phyloP scores from a whole-genome alignment of 2,888 invertebrate genomes.

The Troides helena region DNA sequence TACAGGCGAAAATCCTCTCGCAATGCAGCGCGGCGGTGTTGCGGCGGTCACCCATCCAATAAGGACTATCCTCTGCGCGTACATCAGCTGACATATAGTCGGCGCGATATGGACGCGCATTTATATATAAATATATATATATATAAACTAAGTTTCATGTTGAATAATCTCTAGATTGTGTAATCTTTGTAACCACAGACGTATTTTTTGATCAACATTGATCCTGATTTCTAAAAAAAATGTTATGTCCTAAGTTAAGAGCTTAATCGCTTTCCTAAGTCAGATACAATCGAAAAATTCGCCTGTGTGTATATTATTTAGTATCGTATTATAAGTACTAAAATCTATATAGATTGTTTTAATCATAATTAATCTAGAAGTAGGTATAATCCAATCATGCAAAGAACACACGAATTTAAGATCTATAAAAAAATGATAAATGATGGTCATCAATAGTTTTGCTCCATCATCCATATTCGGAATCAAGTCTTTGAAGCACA shows the following conservation, averaged over 20 bases:
- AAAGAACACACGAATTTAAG: background rate
- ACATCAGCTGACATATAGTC: conserved; percentile 69
- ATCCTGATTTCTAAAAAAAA: background rate
- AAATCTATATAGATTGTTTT: background rate
- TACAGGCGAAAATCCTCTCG: conserved; percentile 75
- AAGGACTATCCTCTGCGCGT: conserved; percentile 48
- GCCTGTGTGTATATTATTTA: background rate
- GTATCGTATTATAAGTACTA: background rate
- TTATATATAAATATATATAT: conserved; percentile 37
- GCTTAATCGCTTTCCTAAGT: no score
- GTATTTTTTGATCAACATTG: conserved; percentile 1
- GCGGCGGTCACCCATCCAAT: conserved; percentile 56
- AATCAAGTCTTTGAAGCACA: no score
- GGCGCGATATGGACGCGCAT: conserved; percentile 63
- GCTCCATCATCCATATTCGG: no score
- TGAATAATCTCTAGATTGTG: conserved; percentile 14
- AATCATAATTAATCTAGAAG: background rate
- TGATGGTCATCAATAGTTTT: background rate
- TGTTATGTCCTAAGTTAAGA: no score
- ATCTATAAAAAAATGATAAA: background rate
- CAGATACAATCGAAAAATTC: background rate
- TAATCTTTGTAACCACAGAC: conserved; percentile 5
- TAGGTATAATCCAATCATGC: background rate
- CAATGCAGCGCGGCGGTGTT: conserved; percentile 73
- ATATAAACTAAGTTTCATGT: conserved; percentile 5